Base-by-base conservation (phyloP, 2,797 vertebrate genomes). In the Syndactyla subalaris region DNA sequence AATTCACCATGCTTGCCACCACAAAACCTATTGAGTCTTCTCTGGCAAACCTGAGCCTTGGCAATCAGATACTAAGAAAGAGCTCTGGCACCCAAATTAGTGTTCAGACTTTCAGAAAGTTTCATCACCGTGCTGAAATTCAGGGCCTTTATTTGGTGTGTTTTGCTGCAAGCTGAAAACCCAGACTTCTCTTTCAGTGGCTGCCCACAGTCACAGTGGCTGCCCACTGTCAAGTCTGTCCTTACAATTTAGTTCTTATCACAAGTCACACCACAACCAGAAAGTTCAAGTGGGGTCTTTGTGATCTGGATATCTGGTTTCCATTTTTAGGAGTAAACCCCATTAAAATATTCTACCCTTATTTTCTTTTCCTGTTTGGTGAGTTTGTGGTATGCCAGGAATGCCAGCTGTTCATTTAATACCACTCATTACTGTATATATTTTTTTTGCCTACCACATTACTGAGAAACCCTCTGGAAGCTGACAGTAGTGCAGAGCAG, bases 261-360 rank as follows among this genome's bases (percentile, higher is more conserved):
- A 88, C 43, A 67, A 92, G 41, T 77, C 75, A 85, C 59, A 82
- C 32, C 85, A 83, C 22, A 95, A 24, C 74, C 48, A 76, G 67
- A 81, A 95, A 92, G 92, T 93, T 96, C 86, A 93, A 76, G 58
- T 68, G 67, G 59, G 92, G 89, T 92, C 74, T 94, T 78, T 24
- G 27, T 74, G 58, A 92, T 86, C 30, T 78, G 24, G 43, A 72
- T 72, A 86, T 58, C 30, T 84, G 51, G 17, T 89, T 96, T 92
- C 88, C 88, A 81, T 66, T 88, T 96, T 92, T 72, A 96, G 86
- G 84, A 92, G 55, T 48, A 87, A 61, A 86, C 29, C 7, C 20
- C 39, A 88, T 77, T 89, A 89, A 93, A 92, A 85, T 79, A 82
- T 59, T 63, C 75, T 78, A 49, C 34, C 12, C 10, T 81, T 79